Percentiles rank a stretch among this genome's conserved stretches.
phyloP scores from a whole-genome alignment of 2,888 invertebrate species.

The Zygaena filipendulae region DNA sequence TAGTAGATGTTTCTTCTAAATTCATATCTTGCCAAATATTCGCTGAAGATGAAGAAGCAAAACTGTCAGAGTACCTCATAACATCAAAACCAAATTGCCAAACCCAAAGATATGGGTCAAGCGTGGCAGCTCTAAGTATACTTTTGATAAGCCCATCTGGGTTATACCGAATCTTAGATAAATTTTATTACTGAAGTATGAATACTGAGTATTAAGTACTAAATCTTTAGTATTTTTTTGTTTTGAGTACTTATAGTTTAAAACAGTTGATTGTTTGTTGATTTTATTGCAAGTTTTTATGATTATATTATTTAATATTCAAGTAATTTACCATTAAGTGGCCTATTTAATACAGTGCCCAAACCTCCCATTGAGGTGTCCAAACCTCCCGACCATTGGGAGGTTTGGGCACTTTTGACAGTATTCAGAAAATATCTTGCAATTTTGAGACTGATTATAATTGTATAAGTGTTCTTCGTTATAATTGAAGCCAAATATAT shows the following conservation, averaged over 20 bases:
- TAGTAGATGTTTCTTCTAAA: conserved; percentile 4
- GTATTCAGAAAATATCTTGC: conserved; percentile 5
- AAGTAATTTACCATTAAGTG: conserved; percentile 5
- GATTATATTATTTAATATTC: conserved; percentile 2
- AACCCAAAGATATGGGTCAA: conserved; percentile 6
- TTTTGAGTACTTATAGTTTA: not conserved
- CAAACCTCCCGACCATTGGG: conserved; percentile 9
- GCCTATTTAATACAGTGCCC: conserved; percentile 1
- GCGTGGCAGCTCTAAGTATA: conserved; percentile 7
- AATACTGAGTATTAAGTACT: conserved; percentile 3
- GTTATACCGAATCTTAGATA: conserved; percentile 8
- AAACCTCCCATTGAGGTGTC: conserved; percentile 6
- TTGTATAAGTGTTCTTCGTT: conserved; percentile 1
- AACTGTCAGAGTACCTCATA: conserved; percentile 8
- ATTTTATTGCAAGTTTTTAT: conserved; percentile 1
- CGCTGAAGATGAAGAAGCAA: conserved; percentile 12
- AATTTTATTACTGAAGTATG: conserved; percentile 5
- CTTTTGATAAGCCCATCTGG: conserved; percentile 8
- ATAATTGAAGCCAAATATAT: conserved; percentile 3
- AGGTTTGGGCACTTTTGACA: conserved; percentile 6
- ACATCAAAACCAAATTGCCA: conserved; percentile 7
- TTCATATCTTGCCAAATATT: conserved; percentile 10
- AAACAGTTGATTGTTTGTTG: conserved; percentile 3
- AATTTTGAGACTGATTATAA: conserved; percentile 6
- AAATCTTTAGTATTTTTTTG: conserved; percentile 4